Conservation (phyloP, 1,140 invertebrate species). For the Drosophila punjabiensis region DNA sequence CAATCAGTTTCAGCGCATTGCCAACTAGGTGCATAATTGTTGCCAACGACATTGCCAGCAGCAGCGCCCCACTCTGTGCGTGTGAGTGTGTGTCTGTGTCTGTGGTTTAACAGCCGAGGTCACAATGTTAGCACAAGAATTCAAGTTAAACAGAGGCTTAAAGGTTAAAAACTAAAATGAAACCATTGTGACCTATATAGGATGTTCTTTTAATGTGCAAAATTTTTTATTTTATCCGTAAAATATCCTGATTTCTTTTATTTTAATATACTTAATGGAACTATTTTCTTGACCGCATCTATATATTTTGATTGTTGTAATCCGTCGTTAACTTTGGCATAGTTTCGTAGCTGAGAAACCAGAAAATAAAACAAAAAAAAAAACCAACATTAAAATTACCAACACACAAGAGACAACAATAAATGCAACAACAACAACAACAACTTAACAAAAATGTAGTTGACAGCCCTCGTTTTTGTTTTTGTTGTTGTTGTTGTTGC, state of each 20-base stretch:
- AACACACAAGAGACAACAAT: slow-evolving; percentile 62
- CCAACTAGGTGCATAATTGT: slow-evolving; percentile 56
- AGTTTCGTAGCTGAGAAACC: slow-evolving; percentile 71
- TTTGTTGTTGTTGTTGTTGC: slow-evolving; percentile 30
- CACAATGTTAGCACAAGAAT: slow-evolving; percentile 14
- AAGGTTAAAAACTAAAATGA: background rate
- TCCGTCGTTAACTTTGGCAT: slow-evolving; percentile 78
- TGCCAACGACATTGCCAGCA: slow-evolving; percentile 55
- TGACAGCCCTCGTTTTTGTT: slow-evolving; percentile 49
- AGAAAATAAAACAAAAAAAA: slow-evolving; percentile 58
- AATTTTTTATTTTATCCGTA: too few species aligned
- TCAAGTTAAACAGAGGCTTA: background rate
- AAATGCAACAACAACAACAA: slow-evolving; percentile 14
- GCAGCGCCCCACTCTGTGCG: slow-evolving; percentile 13
- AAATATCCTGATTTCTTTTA: background rate
- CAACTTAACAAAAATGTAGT: slow-evolving; percentile 22
- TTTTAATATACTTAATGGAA: background rate
- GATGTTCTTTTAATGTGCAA: too few species aligned
- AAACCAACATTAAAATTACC: slow-evolving; percentile 68
- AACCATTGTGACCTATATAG: too few species aligned
- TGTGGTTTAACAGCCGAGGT: slow-evolving; percentile 2
- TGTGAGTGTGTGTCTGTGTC: background rate
- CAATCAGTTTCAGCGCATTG: slow-evolving; percentile 36
- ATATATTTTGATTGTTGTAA: slow-evolving; percentile 72
- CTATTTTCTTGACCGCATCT: slow-evolving; percentile 22